Conservation (phyloP, 2,113 vertebrate genomes). For the Podocnemis expansa region DNA sequence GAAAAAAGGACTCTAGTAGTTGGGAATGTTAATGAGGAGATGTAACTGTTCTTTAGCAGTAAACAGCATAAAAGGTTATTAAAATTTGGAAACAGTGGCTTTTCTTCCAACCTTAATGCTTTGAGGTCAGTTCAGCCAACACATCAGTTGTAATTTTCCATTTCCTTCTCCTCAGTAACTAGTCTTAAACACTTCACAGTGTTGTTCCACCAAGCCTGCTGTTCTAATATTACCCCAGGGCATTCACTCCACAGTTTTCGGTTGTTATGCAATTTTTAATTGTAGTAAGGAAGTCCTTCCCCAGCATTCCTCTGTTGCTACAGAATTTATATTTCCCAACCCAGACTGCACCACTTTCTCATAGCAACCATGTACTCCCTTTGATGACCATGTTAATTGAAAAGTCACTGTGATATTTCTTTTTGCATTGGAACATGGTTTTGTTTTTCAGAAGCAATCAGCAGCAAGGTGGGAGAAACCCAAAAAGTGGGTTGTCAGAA, state of each 20-base stretch:
- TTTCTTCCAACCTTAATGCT: not conserved
- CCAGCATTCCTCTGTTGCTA: not conserved
- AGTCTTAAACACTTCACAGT: not conserved
- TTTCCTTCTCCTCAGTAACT: not conserved
- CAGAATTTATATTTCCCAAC: conserved; percentile 18
- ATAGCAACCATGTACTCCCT: conserved; percentile 6
- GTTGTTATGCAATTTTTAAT: not conserved
- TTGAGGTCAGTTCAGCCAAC: not conserved
- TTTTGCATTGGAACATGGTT: conserved; percentile 5
- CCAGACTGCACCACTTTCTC: conserved; percentile 12
- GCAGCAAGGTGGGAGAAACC: conserved; percentile 18
- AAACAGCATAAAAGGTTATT: not conserved
- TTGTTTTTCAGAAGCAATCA: conserved; percentile 39
- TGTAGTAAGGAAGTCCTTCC: not conserved
- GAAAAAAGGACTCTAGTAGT: not conserved
- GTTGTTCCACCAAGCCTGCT: not conserved
- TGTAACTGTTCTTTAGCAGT: not conserved
- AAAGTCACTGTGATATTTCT: conserved; percentile 56
- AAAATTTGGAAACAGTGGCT: not conserved
- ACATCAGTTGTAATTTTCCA: not conserved
- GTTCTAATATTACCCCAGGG: not conserved
- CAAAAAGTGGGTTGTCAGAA: not conserved
- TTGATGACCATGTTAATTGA: conserved; percentile 62
- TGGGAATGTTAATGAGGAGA: not conserved
- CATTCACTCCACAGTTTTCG: not conserved